A percentile compares a stretch with the other conserved stretches of the same genome.
phyloP scores from a whole-genome alignment of 2,113 vertebrate genomes.

The Bungarus multicinctus region DNA sequence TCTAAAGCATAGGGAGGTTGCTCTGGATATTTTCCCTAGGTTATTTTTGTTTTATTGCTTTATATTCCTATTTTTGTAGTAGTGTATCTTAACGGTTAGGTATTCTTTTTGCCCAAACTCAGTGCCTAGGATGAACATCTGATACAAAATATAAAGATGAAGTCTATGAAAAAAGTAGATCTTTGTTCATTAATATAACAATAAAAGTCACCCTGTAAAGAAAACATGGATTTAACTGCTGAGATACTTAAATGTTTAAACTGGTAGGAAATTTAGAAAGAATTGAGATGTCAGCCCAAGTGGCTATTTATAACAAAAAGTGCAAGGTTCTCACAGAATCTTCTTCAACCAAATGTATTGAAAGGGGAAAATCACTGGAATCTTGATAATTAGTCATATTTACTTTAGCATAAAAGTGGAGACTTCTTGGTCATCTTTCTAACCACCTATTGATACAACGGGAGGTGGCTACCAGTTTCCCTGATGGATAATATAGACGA shows the following conservation, averaged over 20 bases:
- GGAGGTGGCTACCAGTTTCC: background rate
- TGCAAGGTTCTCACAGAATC: background rate
- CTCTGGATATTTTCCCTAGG: background rate
- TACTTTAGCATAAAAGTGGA: background rate
- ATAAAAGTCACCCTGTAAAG: background rate
- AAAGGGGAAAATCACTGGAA: background rate
- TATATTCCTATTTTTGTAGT: background rate
- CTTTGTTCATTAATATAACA: background rate
- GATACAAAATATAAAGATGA: background rate
- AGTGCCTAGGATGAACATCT: background rate
- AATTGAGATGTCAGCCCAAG: constrained; percentile 14
- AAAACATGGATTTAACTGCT: background rate
- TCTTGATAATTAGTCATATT: background rate
- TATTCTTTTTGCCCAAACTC: background rate
- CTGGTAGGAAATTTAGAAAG: background rate
- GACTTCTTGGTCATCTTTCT: background rate
- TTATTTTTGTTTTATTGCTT: background rate
- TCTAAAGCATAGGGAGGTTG: background rate
- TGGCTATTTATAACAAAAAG: background rate
- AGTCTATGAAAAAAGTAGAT: background rate
- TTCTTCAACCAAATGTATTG: background rate
- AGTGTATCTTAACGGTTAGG: too few species aligned
- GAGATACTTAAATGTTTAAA: background rate
- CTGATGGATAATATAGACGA: background rate
- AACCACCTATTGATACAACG: background rate